These are phyloP conservation scores for Drymonia ruficornis DNA, from an alignment of 2,888 invertebrate species.

Conservation along the genomic window DNA sequence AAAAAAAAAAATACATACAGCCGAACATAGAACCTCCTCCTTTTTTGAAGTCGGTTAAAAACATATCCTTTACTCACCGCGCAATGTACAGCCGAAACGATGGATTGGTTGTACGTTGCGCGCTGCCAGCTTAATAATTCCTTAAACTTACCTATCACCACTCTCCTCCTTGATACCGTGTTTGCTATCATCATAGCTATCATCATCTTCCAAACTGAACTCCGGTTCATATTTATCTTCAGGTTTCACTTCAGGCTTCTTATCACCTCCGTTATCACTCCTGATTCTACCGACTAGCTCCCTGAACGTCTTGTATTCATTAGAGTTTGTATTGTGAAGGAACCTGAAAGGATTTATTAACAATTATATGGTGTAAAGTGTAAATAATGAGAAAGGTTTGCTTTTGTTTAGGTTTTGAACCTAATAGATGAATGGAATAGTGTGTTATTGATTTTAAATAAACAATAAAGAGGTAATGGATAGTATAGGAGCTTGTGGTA, in stretches of 20 bases:
- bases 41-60: no score
- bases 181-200: slow-evolving; percentile 73
- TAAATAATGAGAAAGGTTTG: slow-evolving; percentile 56
- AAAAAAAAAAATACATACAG: no score
- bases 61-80: no score
- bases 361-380: slow-evolving; percentile 38
- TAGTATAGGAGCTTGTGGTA: no score
- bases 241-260: slow-evolving; percentile 68
- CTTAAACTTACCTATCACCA: slow-evolving; percentile 58
- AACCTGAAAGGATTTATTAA: slow-evolving; percentile 69
- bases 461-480: no score
- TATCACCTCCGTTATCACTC: slow-evolving; percentile 47
- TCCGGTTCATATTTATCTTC: slow-evolving; percentile 83
- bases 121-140: neutral
- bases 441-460: slow-evolving; percentile 7
- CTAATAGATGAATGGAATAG: slow-evolving; percentile 50
- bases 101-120: no score
- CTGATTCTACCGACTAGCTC: slow-evolving; percentile 66
- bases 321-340: slow-evolving; percentile 73
- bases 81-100: no score
- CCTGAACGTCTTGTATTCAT: slow-evolving; percentile 78
- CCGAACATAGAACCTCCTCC: no score
- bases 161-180: slow-evolving; percentile 67
- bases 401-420: slow-evolving; percentile 51
- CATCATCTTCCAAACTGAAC: slow-evolving; percentile 78